Evolutionary conservation across 2,113 vertebrate species (phyloP).

Genomic region (Tachysurus vachellii): DNA sequence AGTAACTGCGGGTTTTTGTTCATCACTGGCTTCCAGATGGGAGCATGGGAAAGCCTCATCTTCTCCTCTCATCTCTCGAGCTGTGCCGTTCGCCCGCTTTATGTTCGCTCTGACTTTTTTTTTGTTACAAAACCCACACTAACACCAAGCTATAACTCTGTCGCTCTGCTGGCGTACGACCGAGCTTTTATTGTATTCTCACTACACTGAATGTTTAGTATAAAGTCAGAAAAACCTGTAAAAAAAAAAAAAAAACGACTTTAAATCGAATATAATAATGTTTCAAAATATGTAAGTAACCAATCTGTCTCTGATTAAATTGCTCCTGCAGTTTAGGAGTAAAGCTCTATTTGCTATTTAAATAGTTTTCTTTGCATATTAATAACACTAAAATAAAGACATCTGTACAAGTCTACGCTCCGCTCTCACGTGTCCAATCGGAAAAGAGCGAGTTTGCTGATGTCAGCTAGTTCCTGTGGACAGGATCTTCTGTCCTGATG

Average conservation of each 20-base stretch:
- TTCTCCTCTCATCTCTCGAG: background rate
- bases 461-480: slow-evolving; percentile 55
- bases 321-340: background rate
- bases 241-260: background rate
- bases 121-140: slow-evolving; percentile 3
- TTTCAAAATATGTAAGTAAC: background rate
- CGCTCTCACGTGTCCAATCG: slow-evolving; percentile 47
- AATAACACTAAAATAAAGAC: slow-evolving; percentile 62
- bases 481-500: slow-evolving; percentile 52
- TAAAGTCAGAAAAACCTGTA: background rate
- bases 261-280: background rate
- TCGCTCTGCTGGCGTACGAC: background rate
- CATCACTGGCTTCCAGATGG: slow-evolving; percentile 21
- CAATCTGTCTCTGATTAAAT: background rate
- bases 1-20: slow-evolving; percentile 25
- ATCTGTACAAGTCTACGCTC: background rate
- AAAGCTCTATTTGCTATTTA: background rate
- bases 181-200: background rate
- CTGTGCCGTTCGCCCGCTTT: background rate
- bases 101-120: background rate
- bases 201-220: background rate
- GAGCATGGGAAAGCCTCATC: slow-evolving; percentile 38
- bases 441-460: slow-evolving; percentile 48
- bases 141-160: background rate
- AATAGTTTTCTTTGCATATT: background rate